Percentiles rank a stretch among this genome's conserved stretches.
These are phyloP conservation scores for Charaxes varanes DNA, from an alignment of 1,140 invertebrate species.

Conservation along the genomic window DNA sequence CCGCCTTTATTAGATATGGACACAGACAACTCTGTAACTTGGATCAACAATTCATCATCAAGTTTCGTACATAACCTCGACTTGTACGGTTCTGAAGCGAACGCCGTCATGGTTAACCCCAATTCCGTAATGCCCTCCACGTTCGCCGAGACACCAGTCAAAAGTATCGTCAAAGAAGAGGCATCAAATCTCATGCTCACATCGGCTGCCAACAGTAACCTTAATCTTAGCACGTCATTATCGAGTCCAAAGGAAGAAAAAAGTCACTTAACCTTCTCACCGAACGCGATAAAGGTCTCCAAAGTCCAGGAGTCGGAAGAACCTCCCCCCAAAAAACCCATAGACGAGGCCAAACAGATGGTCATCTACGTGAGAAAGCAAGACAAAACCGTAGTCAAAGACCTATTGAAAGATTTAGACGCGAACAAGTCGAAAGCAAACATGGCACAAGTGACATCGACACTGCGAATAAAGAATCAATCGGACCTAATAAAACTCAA, in stretches of 20 bases:
- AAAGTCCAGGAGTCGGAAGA: conserved; percentile 63
- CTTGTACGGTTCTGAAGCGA: conserved; percentile 81
- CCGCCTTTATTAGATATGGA: conserved; percentile 79
- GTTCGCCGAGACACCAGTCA: conserved; percentile 75
- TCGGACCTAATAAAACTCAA: conserved; percentile 64
- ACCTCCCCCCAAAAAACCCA: conserved; percentile 50
- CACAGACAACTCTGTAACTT: conserved; percentile 75
- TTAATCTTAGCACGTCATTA: conserved; percentile 52
- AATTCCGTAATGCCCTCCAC: conserved; percentile 82
- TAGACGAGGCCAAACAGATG: conserved; percentile 68
- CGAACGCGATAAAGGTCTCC: conserved; percentile 76
- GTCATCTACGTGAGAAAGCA: conserved; percentile 68
- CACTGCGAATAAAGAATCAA: conserved; percentile 62
- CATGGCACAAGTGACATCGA: conserved; percentile 39
- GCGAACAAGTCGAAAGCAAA: conserved; percentile 37
- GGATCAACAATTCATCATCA: conserved; percentile 75
- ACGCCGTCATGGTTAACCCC: conserved; percentile 86
- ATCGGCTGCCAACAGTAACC: conserved; percentile 50
- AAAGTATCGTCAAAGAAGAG: conserved; percentile 66
- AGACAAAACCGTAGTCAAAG: conserved; percentile 75
- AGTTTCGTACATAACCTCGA: conserved; percentile 83
- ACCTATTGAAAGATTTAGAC: conserved; percentile 71
- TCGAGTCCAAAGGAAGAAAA: conserved; percentile 75
- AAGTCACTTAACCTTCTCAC: conserved; percentile 80
- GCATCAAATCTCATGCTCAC: conserved; percentile 65